Evolutionary conservation across 2,797 vertebrate species (phyloP), one percentile per base, ranked within the genome.

Genomic region (Intellagama lesueurii): DNA sequence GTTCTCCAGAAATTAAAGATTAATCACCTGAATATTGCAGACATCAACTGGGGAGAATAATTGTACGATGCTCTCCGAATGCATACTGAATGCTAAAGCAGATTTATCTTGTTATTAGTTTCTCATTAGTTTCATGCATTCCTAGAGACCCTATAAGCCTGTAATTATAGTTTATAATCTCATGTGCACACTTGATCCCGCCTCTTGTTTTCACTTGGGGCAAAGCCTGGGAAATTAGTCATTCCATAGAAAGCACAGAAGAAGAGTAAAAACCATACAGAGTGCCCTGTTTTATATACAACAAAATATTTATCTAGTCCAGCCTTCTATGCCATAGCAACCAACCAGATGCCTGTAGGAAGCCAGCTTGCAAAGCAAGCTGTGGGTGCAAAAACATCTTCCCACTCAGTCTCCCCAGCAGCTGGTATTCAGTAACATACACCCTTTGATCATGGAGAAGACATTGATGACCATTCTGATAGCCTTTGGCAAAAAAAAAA

Each of bases 81-180:
- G 76, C 81, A 86, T 78, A 68, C 32, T 44, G 69, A 69, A 91
- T 76, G 79, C 84, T 87, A 82, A 90, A 87, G 47, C 44, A 87
- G 85, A 90, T 90, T 87, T 90, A 83, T 90, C 85, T 90, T 78
- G 60, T 86, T 89, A 85, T 85, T 90, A 90, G 84, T 76, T 81
- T 83, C 85, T 77, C 85, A 90, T 90, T 87, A 87, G 80, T 60
- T 83, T 78, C 72, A 83, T 70, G 64, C 72, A 87, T 87, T 90
- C 80, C 85, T 82, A 77, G 89, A 87, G 80, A 87, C 49, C 64
- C 80, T 78, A 78, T 83, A 83, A 90, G 32, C 72, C 35, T 77
- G 72, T 82, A 86, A 82, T 90, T 86, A 90, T 86, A 52, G 79
- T 68, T 86, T 77, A 82, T 77, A 86, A 90, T 90, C 84, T 90